Conservation (phyloP, 2,888 invertebrate species). For the Drosophila borealis region DNA sequence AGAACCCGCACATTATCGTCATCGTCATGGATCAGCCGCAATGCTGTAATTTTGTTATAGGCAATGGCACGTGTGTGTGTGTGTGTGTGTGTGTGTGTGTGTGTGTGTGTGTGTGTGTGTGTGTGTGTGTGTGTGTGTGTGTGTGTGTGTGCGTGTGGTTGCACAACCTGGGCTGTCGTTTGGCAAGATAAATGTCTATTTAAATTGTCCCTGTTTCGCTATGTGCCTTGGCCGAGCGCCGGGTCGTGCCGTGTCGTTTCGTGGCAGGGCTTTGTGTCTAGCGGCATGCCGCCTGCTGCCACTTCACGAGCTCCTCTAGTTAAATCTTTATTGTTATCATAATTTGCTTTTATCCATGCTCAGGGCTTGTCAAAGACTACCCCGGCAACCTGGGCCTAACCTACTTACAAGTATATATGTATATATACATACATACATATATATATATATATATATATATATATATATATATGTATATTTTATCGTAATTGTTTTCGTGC, state of each 20-base stretch:
- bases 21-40: conserved; percentile 79
- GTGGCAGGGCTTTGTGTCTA: conserved; percentile 57
- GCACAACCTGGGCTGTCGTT: conserved; percentile 71
- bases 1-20: conserved; percentile 67
- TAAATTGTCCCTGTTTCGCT: conserved; percentile 76
- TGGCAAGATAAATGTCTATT: conserved; percentile 77
- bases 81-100: conserved; percentile 28
- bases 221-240: conserved; percentile 46
- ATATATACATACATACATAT: conserved; percentile 10
- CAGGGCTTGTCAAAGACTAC: conserved; percentile 66
- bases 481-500: conserved; percentile 79
- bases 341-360: conserved; percentile 80
- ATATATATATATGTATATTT: conserved; percentile 48
- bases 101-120: no score
- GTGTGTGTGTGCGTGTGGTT: conserved; percentile 37
- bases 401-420: conserved; percentile 38
- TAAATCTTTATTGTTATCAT: conserved; percentile 81
- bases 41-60: conserved; percentile 75
- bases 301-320: conserved; percentile 73
- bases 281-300: conserved; percentile 74
- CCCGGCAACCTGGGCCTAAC: conserved; percentile 49
- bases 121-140: conserved; percentile 26
- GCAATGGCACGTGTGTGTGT: conserved; percentile 52
- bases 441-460: conserved; percentile 10
- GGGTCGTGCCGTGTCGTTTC: conserved; percentile 12